Percentiles rank a stretch among this genome's conserved stretches.
Evolutionary conservation across 2,888 invertebrate species (phyloP).

Genomic region (Drosophila aldrichi): DNA sequence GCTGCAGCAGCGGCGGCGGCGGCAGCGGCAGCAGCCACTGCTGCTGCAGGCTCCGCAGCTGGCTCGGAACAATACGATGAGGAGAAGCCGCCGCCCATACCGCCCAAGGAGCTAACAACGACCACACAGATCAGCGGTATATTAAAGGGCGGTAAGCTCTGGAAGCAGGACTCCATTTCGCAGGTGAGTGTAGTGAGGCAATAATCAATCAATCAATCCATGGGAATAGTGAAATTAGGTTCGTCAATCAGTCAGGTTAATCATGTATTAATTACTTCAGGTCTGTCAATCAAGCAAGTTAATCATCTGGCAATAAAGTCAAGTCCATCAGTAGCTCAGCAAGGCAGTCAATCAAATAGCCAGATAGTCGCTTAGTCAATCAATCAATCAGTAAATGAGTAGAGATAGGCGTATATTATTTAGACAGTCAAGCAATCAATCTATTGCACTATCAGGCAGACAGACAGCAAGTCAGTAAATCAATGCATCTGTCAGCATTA

Average conservation of each 20-base stretch:
- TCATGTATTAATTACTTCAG: no score
- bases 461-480: neutral
- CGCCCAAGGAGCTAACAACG: conserved; percentile 86
- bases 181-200: conserved; percentile 84
- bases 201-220: neutral
- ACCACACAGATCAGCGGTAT: conserved; percentile 90
- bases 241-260: neutral
- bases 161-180: conserved; percentile 88
- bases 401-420: neutral
- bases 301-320: neutral
- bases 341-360: neutral
- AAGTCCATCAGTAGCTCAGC: neutral
- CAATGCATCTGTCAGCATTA: no score
- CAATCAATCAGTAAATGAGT: neutral
- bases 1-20: conserved; percentile 55
- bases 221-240: neutral
- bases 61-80: conserved; percentile 60
- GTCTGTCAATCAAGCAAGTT: neutral
- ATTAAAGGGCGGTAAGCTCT: conserved; percentile 91
- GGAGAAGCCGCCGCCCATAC: conserved; percentile 82
- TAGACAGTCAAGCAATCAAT: neutral
- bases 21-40: conserved; percentile 36
- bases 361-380: neutral
- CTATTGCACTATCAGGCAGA: neutral
- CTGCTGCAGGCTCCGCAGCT: conserved; percentile 19